phyloP scores from a whole-genome alignment of 1,140 invertebrate species.

The Sarcophaga peregrina region DNA sequence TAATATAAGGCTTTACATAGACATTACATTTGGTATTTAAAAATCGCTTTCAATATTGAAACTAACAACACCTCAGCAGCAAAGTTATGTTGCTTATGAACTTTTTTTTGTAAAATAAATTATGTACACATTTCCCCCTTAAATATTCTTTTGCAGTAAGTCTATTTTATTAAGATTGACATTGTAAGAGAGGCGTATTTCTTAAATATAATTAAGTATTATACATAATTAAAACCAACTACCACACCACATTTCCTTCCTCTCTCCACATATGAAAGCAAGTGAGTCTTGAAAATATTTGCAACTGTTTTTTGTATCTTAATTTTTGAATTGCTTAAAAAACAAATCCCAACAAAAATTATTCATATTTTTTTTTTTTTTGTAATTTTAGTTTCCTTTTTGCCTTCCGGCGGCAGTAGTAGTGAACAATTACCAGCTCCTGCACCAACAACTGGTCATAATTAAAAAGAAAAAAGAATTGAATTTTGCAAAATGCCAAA shows the following conservation, averaged over 20 bases:
- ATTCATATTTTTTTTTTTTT: conserved; percentile 7
- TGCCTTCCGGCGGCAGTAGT: conserved; percentile 53
- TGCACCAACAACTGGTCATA: neutral
- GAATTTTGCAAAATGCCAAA: too few relatives aligned
- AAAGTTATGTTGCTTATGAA: too few relatives aligned
- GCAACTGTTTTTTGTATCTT: too few relatives aligned
- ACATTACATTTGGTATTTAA: too few relatives aligned
- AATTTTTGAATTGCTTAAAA: too few relatives aligned
- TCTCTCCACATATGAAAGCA: neutral
- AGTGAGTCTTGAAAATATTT: neutral
- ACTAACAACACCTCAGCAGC: too few relatives aligned
- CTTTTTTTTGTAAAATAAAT: too few relatives aligned
- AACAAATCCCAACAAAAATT: too few relatives aligned
- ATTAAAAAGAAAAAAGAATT: neutral
- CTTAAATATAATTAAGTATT: neutral
- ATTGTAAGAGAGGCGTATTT: neutral
- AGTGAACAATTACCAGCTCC: conserved; percentile 3
- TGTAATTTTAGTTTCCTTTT: conserved; percentile 54
- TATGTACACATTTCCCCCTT: neutral
- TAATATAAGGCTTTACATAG: too few relatives aligned
- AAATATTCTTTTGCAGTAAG: conserved; percentile 22
- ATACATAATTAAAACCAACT: neutral
- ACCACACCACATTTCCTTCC: conserved; percentile 3
- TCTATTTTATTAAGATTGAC: conserved; percentile 1
- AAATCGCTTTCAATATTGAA: too few relatives aligned